These are phyloP conservation scores for Eptesicus fuscus DNA, from an alignment of 2,113 vertebrate genomes.

Conservation along the genomic window DNA sequence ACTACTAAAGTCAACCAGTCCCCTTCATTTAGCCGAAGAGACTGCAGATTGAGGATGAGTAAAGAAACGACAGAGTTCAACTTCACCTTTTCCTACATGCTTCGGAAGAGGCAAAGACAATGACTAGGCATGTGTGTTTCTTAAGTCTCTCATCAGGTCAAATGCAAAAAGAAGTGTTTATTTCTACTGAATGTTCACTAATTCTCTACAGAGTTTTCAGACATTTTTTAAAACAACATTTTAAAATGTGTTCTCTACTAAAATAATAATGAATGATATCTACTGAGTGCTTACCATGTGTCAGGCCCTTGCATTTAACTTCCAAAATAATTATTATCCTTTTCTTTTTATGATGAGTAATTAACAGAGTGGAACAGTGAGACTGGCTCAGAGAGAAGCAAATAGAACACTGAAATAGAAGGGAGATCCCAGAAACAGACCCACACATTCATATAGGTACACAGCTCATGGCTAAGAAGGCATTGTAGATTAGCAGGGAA, in stretches of 20 bases:
- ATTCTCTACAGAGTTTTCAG: neutral
- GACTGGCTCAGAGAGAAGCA: neutral
- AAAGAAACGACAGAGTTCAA: neutral
- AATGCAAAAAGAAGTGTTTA: neutral
- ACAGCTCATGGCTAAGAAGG: neutral
- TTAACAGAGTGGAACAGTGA: neutral
- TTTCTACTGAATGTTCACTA: neutral
- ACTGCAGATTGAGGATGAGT: neutral
- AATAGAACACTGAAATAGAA: slow-evolving; percentile 11
- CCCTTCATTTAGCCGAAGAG: slow-evolving; percentile 59
- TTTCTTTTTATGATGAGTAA: neutral
- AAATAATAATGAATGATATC: neutral
- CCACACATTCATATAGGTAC: neutral
- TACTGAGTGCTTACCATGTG: neutral
- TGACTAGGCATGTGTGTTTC: neutral
- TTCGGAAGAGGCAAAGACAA: neutral
- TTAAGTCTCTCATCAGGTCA: neutral
- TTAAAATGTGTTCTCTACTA: neutral
- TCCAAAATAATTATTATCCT: slow-evolving; percentile 11
- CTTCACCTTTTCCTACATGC: neutral
- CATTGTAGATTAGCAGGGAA: neutral
- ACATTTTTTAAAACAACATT: neutral
- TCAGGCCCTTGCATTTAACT: slow-evolving; percentile 2
- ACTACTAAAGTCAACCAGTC: slow-evolving; percentile 30
- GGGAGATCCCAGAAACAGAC: neutral